Percentiles rank a stretch among this genome's conserved stretches.
phyloP scores from a whole-genome alignment of 2,797 vertebrate genomes.

The Otolemur crassicaudatus region DNA sequence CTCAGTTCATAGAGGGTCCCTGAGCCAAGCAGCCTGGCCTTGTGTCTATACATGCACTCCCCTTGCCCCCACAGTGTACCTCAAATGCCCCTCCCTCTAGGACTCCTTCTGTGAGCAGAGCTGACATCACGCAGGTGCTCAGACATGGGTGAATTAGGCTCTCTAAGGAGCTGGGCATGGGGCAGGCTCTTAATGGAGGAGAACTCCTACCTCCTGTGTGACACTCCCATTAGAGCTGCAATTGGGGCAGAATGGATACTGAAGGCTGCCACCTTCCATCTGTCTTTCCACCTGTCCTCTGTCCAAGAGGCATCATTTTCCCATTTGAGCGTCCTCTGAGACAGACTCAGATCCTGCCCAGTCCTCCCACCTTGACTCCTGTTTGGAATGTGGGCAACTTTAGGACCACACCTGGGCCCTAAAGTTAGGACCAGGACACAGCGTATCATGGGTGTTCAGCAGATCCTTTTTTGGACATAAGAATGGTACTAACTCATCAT shows the following conservation, averaged over 20 bases:
- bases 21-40: background rate
- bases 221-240: background rate
- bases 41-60: accelerated
- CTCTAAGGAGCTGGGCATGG: background rate
- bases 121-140: background rate
- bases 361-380: too few species aligned
- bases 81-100: background rate
- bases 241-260: too few species aligned
- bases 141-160: background rate
- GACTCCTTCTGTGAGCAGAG: background rate
- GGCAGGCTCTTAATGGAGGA: background rate
- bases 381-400: background rate
- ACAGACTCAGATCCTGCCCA: background rate
- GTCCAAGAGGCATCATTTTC: background rate
- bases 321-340: background rate
- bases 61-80: background rate
- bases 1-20: background rate
- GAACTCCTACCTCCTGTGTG: too few species aligned
- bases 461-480: background rate
- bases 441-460: background rate
- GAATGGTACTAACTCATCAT: background rate
- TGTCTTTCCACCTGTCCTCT: background rate
- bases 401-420: too few species aligned
- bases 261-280: background rate
- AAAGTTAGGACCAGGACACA: too few species aligned